phyloP scores from a whole-genome alignment of 2,888 invertebrate species.

The Temnothorax rugatulus region DNA sequence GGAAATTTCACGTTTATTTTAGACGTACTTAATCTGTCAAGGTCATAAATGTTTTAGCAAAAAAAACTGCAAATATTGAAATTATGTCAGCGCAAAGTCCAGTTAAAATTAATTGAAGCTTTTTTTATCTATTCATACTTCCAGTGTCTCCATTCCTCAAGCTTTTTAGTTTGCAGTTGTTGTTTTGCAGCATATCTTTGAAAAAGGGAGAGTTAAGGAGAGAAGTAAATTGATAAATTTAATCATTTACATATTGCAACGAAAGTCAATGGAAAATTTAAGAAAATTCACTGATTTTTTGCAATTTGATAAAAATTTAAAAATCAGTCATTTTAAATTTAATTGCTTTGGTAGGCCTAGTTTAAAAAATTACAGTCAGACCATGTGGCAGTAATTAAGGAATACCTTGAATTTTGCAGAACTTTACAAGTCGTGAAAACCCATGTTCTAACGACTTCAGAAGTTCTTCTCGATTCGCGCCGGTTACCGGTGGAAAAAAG shows the following conservation, averaged over 20 bases:
- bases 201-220: background rate
- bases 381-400: background rate
- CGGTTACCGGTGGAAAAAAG: constrained; percentile 23
- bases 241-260: background rate
- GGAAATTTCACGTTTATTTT: constrained; percentile 7
- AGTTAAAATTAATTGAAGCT: background rate
- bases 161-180: background rate
- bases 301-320: background rate
- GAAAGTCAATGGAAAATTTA: background rate
- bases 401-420: constrained; percentile 4
- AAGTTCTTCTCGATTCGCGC: constrained; percentile 25
- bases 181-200: background rate
- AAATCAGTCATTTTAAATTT: background rate
- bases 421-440: constrained; percentile 13
- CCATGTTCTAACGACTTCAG: constrained; percentile 4
- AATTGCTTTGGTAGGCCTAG: background rate
- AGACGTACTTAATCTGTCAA: background rate
- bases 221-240: background rate
- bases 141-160: background rate
- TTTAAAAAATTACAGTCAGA: background rate
- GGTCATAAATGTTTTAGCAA: background rate
- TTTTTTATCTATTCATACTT: background rate
- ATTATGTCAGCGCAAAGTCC: too few relatives aligned
- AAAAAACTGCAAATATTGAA: background rate
- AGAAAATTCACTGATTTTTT: background rate